Conservation (phyloP, 2,797 vertebrate genomes). For the Tinamus major region DNA sequence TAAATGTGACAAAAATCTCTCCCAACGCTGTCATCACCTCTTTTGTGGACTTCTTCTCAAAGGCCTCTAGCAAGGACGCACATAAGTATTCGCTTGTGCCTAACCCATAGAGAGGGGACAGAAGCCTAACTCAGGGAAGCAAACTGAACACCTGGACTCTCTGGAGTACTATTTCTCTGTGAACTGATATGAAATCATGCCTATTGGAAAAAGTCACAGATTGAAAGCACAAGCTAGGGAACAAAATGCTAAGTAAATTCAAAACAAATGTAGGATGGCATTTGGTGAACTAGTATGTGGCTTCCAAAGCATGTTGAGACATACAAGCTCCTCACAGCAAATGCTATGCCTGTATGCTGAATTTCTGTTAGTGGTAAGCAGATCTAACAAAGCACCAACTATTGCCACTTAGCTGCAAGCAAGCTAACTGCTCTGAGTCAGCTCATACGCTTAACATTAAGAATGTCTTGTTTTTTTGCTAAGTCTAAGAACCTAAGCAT, state of each 20-base stretch:
- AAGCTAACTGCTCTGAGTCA: background rate
- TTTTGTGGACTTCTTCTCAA: accelerated
- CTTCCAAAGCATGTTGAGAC: background rate
- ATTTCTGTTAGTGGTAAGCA: background rate
- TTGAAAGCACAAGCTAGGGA: background rate
- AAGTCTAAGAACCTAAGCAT: background rate
- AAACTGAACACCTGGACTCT: background rate
- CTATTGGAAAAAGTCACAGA: background rate
- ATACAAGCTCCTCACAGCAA: accelerated
- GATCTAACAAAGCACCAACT: background rate
- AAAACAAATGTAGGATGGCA: background rate
- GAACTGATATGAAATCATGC: accelerated
- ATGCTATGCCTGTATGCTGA: background rate
- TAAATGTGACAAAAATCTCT: background rate
- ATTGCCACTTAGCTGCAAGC: background rate
- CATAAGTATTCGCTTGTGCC: accelerated
- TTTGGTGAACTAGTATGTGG: background rate
- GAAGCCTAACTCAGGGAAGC: accelerated
- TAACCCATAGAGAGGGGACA: too few species aligned
- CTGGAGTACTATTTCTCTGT: background rate
- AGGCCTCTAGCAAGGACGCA: accelerated
- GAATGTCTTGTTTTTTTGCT: background rate
- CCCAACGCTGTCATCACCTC: accelerated
- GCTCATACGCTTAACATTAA: background rate
- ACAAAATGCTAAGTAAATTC: background rate